Conservation (phyloP, 2,888 invertebrate species). For the Sphaerophoria rueppellii region DNA sequence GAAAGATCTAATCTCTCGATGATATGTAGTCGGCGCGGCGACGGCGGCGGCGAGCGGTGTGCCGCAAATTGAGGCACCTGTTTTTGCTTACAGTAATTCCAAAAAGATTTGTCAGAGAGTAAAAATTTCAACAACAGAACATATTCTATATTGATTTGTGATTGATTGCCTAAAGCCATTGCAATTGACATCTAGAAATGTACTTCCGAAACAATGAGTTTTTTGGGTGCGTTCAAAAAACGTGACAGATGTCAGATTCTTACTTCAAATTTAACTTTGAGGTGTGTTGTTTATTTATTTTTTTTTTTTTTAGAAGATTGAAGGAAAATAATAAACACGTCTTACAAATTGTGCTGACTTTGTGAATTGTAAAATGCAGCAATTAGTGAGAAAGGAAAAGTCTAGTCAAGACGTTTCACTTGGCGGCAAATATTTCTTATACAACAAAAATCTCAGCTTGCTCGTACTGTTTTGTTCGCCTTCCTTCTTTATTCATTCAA, state of each 20-base stretch:
- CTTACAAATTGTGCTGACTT: slow-evolving; percentile 29
- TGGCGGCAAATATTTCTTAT: slow-evolving; percentile 22
- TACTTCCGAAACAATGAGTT: neutral
- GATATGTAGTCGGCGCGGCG: neutral
- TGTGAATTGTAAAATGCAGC: slow-evolving; percentile 41
- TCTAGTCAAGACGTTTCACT: slow-evolving; percentile 56
- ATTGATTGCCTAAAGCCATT: slow-evolving; percentile 48
- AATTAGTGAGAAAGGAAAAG: slow-evolving; percentile 29
- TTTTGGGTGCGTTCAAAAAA: slow-evolving; percentile 41
- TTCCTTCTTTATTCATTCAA: neutral
- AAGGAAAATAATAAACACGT: slow-evolving; percentile 18
- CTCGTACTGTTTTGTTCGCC: neutral
- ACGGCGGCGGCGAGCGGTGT: neutral
- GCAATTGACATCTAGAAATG: slow-evolving; percentile 50
- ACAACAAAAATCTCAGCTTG: slow-evolving; percentile 36
- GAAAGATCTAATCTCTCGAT: neutral
- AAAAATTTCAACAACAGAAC: slow-evolving; percentile 12
- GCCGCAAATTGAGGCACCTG: slow-evolving; percentile 54
- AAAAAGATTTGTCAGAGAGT: slow-evolving; percentile 46
- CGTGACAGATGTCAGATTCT: slow-evolving; percentile 55
- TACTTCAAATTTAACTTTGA: slow-evolving; percentile 9
- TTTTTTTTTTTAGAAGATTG: neutral
- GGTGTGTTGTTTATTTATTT: slow-evolving; percentile 21
- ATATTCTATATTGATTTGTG: slow-evolving; percentile 11
- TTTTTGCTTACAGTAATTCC: slow-evolving; percentile 26